Evolutionary conservation across 2,888 invertebrate genomes (phyloP).

Genomic region (Andrena bicolor): DNA sequence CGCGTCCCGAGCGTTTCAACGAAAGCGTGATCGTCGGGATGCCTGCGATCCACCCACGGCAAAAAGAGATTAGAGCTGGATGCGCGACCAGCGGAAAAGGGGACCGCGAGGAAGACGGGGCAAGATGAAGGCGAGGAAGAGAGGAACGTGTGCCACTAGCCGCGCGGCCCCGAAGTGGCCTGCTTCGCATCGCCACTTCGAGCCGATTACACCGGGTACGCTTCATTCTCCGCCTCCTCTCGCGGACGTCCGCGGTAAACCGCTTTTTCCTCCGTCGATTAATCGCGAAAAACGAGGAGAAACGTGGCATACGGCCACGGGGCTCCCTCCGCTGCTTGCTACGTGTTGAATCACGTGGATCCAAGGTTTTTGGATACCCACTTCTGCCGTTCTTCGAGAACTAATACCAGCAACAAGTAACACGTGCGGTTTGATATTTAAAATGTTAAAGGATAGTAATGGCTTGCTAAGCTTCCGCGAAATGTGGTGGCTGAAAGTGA

Average conservation of each 20-base stretch:
- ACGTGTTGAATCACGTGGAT: constrained; percentile 40
- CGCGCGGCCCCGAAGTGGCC: constrained; percentile 79
- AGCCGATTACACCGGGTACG: constrained; percentile 66
- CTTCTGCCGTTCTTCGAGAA: background rate
- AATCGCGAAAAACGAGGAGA: constrained; percentile 69
- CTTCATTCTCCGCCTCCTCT: constrained; percentile 50
- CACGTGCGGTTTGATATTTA: too few species aligned
- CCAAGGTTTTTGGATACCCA: background rate
- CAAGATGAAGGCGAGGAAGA: constrained; percentile 45
- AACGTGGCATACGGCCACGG: constrained; percentile 30
- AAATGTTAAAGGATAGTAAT: too few species aligned
- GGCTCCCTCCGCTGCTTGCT: background rate
- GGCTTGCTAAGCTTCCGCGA: background rate
- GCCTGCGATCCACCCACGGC: constrained; percentile 19
- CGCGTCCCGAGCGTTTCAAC: constrained; percentile 9
- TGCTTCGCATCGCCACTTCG: constrained; percentile 80
- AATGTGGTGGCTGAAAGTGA: background rate
- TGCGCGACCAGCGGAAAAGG: constrained; percentile 39
- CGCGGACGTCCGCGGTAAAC: constrained; percentile 65
- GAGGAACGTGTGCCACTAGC: constrained; percentile 78
- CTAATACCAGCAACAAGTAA: too few species aligned
- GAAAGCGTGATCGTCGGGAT: constrained; percentile 43
- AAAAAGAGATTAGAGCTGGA: constrained; percentile 47
- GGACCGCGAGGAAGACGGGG: constrained; percentile 23
- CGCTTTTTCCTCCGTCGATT: constrained; percentile 74